These are phyloP conservation scores for Eupsilia transversa DNA, from an alignment of 2,888 invertebrate genomes.

Conservation along the genomic window DNA sequence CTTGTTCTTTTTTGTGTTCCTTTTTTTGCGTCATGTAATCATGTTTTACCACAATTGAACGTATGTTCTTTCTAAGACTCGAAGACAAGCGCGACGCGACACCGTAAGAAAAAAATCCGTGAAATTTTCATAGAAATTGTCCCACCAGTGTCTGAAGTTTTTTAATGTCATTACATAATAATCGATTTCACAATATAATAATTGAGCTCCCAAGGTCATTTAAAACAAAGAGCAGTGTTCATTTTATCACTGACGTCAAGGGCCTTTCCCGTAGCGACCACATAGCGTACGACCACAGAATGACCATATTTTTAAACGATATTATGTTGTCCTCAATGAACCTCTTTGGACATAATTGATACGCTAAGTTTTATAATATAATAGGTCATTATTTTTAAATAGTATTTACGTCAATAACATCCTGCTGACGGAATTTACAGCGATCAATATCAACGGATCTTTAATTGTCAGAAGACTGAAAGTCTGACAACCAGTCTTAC, in stretches of 20 bases:
- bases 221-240: constrained; percentile 27
- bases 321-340: constrained; percentile 48
- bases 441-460: not conserved
- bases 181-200: constrained; percentile 2
- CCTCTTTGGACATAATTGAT: constrained; percentile 26
- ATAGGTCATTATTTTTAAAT: constrained; percentile 12
- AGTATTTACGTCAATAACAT: not conserved
- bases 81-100: too few relatives aligned
- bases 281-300: constrained; percentile 48
- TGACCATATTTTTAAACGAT: constrained; percentile 41
- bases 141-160: too few relatives aligned
- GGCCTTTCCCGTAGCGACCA: constrained; percentile 55
- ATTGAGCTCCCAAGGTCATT: constrained; percentile 32
- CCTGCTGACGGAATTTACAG: not conserved
- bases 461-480: not conserved
- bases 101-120: too few relatives aligned
- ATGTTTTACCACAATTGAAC: not conserved
- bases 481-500: not conserved
- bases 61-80: not conserved
- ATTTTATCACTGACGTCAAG: constrained; percentile 52
- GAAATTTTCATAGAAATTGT: too few relatives aligned
- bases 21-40: not conserved
- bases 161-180: not conserved
- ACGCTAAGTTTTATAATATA: constrained; percentile 6
- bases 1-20: not conserved